phyloP scores from a whole-genome alignment of 2,113 vertebrate genomes.

The Nibea coibor region DNA sequence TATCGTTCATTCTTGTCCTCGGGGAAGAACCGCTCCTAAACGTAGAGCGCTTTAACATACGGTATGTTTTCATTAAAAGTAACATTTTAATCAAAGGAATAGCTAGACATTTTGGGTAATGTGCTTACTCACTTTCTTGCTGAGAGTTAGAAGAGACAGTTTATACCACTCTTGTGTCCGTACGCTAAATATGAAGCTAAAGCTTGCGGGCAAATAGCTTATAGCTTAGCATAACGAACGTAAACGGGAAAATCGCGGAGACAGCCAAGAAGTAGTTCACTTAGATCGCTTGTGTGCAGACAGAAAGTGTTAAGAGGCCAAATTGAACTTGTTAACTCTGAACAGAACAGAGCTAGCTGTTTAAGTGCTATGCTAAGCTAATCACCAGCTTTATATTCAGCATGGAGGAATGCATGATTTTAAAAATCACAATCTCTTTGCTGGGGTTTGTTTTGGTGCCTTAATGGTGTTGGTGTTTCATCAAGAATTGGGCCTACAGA shows the following conservation, averaged over 20 bases:
- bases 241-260: not conserved
- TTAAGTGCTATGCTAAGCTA: conserved; percentile 1
- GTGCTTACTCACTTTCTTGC: not conserved
- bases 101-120: not conserved
- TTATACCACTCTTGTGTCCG: not conserved
- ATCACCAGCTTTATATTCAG: not conserved
- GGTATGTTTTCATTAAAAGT: not conserved
- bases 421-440: not conserved
- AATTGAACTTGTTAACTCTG: not conserved
- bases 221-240: not conserved
- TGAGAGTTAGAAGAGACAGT: not conserved
- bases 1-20: not conserved
- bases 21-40: not conserved
- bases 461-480: too few species aligned
- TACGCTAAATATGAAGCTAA: not conserved
- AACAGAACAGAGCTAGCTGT: not conserved
- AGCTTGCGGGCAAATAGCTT: not conserved
- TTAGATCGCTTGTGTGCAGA: too few species aligned
- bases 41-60: not conserved
- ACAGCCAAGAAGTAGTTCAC: not conserved
- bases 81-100: not conserved
- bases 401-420: not conserved
- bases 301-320: not conserved
- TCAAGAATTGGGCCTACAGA: not conserved
- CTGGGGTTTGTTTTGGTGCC: not conserved